Conservation (phyloP, 2,113 vertebrate genomes). For the Psittacus erithacus region DNA sequence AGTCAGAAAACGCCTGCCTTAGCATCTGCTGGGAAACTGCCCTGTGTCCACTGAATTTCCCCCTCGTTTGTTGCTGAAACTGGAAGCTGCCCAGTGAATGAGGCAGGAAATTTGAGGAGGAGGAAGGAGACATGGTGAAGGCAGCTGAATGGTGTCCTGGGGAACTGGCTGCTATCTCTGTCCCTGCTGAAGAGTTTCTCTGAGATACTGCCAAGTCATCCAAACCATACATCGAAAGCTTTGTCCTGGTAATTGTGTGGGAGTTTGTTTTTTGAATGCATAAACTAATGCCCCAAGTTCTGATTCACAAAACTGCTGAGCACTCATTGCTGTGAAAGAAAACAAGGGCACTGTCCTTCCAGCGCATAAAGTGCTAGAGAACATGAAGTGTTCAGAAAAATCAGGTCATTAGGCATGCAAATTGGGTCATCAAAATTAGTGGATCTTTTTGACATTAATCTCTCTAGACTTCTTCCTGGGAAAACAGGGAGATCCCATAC, state of each 20-base stretch:
- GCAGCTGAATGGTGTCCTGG: conserved; percentile 58
- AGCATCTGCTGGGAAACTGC: neutral
- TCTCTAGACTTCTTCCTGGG: conserved; percentile 63
- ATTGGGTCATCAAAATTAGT: conserved; percentile 73
- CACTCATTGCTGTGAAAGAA: conserved; percentile 8
- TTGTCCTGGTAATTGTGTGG: neutral
- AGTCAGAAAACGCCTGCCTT: neutral
- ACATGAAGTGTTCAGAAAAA: conserved; percentile 50
- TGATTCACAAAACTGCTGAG: conserved; percentile 46
- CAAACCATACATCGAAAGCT: conserved; percentile 25
- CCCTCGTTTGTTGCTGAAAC: neutral
- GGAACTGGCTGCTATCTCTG: conserved; percentile 26
- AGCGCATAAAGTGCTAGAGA: conserved; percentile 37
- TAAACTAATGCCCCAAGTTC: conserved; percentile 44
- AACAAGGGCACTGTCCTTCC: conserved; percentile 64
- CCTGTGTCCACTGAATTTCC: neutral
- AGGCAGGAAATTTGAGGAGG: conserved; percentile 32
- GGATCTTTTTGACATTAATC: conserved; percentile 73
- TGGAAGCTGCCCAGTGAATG: neutral
- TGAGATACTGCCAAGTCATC: conserved; percentile 46
- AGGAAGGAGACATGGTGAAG: conserved; percentile 37
- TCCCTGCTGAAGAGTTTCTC: conserved; percentile 26
- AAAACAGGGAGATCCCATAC: conserved; percentile 70
- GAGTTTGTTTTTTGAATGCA: conserved; percentile 26
- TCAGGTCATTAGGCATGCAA: conserved; percentile 69